Evolutionary conservation across 2,113 vertebrate species (phyloP).

Genomic region (Oreochromis aureus): DNA sequence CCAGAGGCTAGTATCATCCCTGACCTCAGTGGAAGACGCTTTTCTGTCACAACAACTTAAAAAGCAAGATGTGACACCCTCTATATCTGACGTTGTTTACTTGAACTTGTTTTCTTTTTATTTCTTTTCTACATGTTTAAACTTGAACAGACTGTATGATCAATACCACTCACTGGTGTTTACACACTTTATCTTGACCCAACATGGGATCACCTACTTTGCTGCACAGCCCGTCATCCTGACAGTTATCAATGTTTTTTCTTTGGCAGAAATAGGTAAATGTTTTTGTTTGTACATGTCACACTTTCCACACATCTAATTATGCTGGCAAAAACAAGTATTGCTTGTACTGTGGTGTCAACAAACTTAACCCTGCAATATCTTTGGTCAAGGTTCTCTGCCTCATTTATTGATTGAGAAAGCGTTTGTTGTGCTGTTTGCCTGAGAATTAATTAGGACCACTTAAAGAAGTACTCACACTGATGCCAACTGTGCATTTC

Average conservation of each 20-base stretch:
- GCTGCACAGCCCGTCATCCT: neutral
- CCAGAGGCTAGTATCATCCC: neutral
- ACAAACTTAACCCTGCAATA: neutral
- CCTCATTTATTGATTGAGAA: neutral
- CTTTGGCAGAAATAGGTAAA: neutral
- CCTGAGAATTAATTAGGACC: neutral
- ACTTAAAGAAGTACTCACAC: neutral
- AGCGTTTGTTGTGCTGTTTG: neutral
- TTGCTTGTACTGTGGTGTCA: neutral
- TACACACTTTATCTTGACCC: neutral
- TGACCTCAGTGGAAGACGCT: neutral
- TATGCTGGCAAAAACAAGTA: neutral
- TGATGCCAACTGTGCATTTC: neutral
- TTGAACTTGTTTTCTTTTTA: neutral
- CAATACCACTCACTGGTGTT: neutral
- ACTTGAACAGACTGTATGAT: neutral
- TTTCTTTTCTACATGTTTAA: neutral
- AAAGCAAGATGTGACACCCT: neutral
- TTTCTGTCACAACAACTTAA: neutral
- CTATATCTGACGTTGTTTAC: neutral
- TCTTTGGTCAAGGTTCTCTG: neutral
- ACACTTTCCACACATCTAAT: neutral
- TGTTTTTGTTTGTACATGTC: neutral
- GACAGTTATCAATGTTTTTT: accelerated
- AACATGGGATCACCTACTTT: neutral